A percentile compares a stretch with the other conserved stretches of the same genome.
phyloP scores from a whole-genome alignment of 2,888 invertebrate genomes.

The Matsumyia berberina region DNA sequence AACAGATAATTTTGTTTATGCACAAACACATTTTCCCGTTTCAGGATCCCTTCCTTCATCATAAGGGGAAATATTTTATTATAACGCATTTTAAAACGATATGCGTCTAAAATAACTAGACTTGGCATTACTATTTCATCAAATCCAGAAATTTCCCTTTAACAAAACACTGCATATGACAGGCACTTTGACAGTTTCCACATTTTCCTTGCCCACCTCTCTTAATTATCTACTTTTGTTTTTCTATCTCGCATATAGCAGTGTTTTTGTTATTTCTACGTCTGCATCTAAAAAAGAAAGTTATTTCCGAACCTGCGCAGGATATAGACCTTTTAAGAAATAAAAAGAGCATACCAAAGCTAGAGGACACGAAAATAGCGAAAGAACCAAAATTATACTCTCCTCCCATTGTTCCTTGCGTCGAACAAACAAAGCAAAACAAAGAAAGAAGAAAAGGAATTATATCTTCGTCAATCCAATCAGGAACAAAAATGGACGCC shows the following conservation, averaged over 20 bases:
- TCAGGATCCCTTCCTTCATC: no score
- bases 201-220: no score
- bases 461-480: not conserved
- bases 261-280: not conserved
- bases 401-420: not conserved
- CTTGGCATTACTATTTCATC: no score
- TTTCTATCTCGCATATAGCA: not conserved
- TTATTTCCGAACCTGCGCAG: not conserved
- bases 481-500: constrained; percentile 81
- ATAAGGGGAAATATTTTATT: no score
- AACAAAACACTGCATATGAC: no score
- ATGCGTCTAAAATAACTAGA: no score
- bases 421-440: not conserved
- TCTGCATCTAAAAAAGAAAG: not conserved
- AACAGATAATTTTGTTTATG: no score
- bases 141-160: no score
- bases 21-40: no score
- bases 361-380: not conserved
- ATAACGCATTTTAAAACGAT: no score
- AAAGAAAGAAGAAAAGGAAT: constrained; percentile 7
- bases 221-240: not conserved
- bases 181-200: no score
- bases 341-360: not conserved
- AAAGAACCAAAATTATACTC: not conserved
- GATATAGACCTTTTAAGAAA: not conserved